A percentile compares a stretch with the other conserved stretches of the same genome.
Evolutionary conservation across 2,797 vertebrate species (phyloP).

Genomic region (Lepidocolaptes lacrymiger): DNA sequence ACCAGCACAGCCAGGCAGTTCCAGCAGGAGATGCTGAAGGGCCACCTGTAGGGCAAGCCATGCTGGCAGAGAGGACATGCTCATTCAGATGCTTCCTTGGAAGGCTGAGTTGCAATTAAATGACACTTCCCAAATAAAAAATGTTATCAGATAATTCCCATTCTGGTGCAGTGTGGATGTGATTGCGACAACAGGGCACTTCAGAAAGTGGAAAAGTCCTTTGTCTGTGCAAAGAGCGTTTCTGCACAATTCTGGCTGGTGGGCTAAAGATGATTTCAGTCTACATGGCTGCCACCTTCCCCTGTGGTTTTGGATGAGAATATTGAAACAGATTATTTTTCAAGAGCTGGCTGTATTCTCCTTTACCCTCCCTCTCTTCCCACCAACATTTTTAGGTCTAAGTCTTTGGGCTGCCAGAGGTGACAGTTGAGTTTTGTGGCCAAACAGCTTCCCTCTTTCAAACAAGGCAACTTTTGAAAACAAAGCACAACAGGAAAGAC

Average conservation of each 20-base stretch:
- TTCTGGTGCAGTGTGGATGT: not conserved
- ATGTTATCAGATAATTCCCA: not conserved
- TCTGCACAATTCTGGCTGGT: not conserved
- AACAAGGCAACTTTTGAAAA: not conserved
- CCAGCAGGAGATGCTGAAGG: not conserved
- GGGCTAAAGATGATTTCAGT: not conserved
- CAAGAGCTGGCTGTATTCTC: not conserved
- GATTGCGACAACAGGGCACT: not conserved
- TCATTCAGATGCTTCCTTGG: not conserved
- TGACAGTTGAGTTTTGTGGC: conserved; percentile 57
- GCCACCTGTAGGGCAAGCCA: not conserved
- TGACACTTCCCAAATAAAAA: not conserved
- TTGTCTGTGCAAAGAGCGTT: not conserved
- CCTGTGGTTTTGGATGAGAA: not conserved
- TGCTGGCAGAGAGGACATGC: not conserved
- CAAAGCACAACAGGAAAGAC: not conserved
- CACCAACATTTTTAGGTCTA: conserved; percentile 19
- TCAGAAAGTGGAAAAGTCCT: not conserved
- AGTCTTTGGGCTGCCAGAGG: not conserved
- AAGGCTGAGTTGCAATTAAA: not conserved
- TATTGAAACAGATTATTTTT: not conserved
- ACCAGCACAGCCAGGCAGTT: not conserved
- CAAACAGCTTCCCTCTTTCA: conserved; percentile 58
- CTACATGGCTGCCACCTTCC: not conserved
- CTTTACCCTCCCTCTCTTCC: not conserved